Base-by-base conservation (phyloP, 2,797 vertebrate genomes). In the Antrozous pallidus region DNA sequence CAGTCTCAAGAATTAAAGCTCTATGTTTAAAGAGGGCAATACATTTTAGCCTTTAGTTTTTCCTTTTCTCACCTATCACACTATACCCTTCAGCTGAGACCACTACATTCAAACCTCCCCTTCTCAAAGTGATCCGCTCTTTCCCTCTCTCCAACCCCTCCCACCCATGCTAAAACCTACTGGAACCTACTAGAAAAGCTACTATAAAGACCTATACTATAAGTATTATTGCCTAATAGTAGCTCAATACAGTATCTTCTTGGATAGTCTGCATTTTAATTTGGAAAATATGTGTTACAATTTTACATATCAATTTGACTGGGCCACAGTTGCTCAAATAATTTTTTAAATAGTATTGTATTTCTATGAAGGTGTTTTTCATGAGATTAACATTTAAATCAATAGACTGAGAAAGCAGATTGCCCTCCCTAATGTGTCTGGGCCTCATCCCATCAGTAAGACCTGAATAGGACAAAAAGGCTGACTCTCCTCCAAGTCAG, bases 1-100 rank as follows among this genome's bases (percentile, higher is more conserved):
- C 95, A 86, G 40, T 33, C n/a, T 77, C 47, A 24, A 69, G 65
- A 93, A 93, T 89, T 74, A 93, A 94, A 92, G 40, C 69, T 85
- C 0, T 58, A 40, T 54, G 24, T 74, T 94, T 91, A 63, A 90
- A 88, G 67, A 77, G 65, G 36, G 38, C 14, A 65, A 67, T 26
- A 63, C 56, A 91, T 67, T 69, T 83, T 75, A 84, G 45, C 80
- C 77, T 75, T 86, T 61, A 24, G 14, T 28, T 90, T 47, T 96
- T 70, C n/a, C 65, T 87, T 67, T 87, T 87, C 70, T 93, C 40
- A 13, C 82, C 33, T 45, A 8, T 63, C 56, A 65, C 17, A 18
- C 5, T 22, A 38, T 33, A 51, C 10, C 8, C 18, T 36, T 58
- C 31, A 69, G n/a, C 45, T 28, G 26, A 58, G 38, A 77, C 67